Percentiles rank a stretch among this genome's conserved stretches.
Evolutionary conservation across 2,113 vertebrate species (phyloP).

Genomic region (Scomber japonicus): DNA sequence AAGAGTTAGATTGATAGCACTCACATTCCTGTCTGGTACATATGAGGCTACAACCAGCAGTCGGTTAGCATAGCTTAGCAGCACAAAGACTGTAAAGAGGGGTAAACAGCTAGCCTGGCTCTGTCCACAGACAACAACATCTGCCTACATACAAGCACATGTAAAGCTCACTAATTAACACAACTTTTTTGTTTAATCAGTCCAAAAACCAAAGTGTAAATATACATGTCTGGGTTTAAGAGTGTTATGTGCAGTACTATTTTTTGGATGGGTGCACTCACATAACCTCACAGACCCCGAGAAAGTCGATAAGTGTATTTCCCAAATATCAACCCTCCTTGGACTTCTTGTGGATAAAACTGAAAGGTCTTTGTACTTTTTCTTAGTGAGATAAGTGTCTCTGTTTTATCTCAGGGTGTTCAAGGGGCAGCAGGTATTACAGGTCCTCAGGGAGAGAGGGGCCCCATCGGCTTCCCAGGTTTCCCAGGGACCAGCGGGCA

Average conservation of each 20-base stretch:
- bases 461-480: constrained; percentile 85
- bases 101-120: too few relatives aligned
- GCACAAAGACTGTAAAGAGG: too few relatives aligned
- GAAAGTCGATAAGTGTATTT: too few relatives aligned
- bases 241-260: too few relatives aligned
- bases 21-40: neutral
- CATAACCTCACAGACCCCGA: too few relatives aligned
- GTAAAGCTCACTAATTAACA: neutral
- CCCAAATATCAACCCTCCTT: too few relatives aligned
- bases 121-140: neutral
- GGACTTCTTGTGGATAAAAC: neutral
- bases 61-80: too few relatives aligned
- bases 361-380: neutral
- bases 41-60: too few relatives aligned
- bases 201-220: neutral
- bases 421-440: constrained; percentile 81
- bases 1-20: neutral
- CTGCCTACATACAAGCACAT: neutral
- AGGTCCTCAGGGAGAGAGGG: constrained; percentile 85
- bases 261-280: too few relatives aligned
- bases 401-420: constrained; percentile 80
- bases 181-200: neutral
- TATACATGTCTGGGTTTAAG: too few relatives aligned
- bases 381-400: neutral
- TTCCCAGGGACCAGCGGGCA: constrained; percentile 86